Percentiles rank a stretch among this genome's conserved stretches.
Evolutionary conservation across 2,113 vertebrate genomes (phyloP).

Genomic region (Tricholaema leucomelas): DNA sequence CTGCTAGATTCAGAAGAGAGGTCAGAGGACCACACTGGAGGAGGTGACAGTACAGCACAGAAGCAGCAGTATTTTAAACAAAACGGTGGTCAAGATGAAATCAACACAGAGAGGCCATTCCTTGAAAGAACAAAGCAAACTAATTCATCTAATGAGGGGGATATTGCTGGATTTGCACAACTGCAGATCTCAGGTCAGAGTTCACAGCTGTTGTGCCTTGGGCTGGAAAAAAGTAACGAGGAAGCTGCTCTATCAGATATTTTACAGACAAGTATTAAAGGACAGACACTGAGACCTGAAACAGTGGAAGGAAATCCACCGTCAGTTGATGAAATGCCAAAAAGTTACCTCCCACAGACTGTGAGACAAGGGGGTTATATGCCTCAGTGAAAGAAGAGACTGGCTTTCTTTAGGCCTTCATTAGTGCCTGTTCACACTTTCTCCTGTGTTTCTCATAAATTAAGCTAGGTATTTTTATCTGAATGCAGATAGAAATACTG

Average conservation of each 20-base stretch:
- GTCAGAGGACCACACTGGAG: slow-evolving; percentile 74
- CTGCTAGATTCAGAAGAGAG: slow-evolving; percentile 91
- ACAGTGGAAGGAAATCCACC: slow-evolving; percentile 4
- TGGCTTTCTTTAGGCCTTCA: slow-evolving; percentile 20
- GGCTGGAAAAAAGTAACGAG: slow-evolving; percentile 67
- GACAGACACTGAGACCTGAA: slow-evolving; percentile 51
- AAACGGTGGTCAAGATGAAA: slow-evolving; percentile 67
- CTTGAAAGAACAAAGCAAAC: slow-evolving; percentile 68
- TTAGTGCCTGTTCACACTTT: slow-evolving; percentile 44
- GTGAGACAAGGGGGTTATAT: slow-evolving; percentile 85
- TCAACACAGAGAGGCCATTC: slow-evolving; percentile 46
- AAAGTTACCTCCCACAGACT: slow-evolving; percentile 88
- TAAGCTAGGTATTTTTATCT: slow-evolving; percentile 64
- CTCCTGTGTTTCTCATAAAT: slow-evolving; percentile 43
- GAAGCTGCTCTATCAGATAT: slow-evolving; percentile 34
- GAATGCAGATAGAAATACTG: slow-evolving; percentile 25
- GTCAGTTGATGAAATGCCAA: slow-evolving; percentile 66
- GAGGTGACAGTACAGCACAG: slow-evolving; percentile 49
- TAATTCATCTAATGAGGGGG: slow-evolving; percentile 44
- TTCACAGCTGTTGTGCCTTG: slow-evolving; percentile 67
- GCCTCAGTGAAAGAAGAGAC: slow-evolving; percentile 80
- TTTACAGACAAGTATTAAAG: slow-evolving; percentile 47
- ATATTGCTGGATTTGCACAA: slow-evolving; percentile 61
- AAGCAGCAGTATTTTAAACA: slow-evolving; percentile 79
- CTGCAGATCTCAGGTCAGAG: slow-evolving; percentile 70